Base-by-base conservation (phyloP, 1,140 invertebrate genomes). In the Drosophila kikkawai region DNA sequence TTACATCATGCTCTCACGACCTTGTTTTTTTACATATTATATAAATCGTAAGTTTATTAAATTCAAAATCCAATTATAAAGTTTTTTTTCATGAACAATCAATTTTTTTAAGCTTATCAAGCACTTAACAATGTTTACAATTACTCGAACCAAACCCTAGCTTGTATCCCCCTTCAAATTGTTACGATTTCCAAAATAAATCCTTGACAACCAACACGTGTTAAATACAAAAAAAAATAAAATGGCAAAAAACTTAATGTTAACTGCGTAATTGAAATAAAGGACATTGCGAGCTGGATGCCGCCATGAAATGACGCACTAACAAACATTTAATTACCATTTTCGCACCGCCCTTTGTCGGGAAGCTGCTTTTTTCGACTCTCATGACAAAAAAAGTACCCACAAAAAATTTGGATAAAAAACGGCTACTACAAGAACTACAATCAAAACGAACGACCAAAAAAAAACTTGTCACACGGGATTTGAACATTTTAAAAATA, bases 321-420 rank as follows among this genome's bases (percentile, higher is more conserved):
- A 78, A 80, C 69, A 83, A 66, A 79, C 71, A 75, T 84, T 84
- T 81, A 84, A 88, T 88, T 88, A 90, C 70, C 80, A 81, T 90
- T 79, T 87, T 79, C 77, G 66, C 80, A 51, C 66, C 58, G 53
- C 67, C 26, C 67, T 57, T 71, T 73, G 22, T 41, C 51, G 53
- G 64, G 64, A 48, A 58, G 36, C 42, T 15, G 22, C 9, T 32
- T 36, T 53, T 55, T 4, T 13, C 34, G 8, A 26, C 34, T 39
- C 19, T 39, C 34, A 22, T 22, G 7, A 55, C 34, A 39, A 44
- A 74, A 74, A 82, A 80, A 76, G 22, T 69, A 26, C 44, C 68
- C 7, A 51, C 19, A 67, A 66, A 73, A 74, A 75, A 50, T 22
- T 4, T 48, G n/a, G 11, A 29, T 57, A 79, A 79, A 79, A 73